Conservation (phyloP, 1,140 invertebrate species). For the Pinna nobilis region DNA sequence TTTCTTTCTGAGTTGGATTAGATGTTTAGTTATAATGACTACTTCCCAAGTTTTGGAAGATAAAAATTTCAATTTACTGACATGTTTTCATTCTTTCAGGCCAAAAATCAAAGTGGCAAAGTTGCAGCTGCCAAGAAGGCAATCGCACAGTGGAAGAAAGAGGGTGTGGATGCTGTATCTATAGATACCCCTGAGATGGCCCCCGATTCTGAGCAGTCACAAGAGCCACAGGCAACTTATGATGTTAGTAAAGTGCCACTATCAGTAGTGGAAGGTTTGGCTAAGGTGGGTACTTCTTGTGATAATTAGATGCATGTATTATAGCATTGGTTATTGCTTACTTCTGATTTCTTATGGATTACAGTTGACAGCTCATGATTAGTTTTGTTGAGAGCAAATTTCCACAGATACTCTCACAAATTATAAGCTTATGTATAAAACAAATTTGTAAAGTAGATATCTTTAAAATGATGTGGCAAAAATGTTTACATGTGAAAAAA, state of each 20-base stretch:
- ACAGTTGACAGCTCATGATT: neutral
- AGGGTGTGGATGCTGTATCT: neutral
- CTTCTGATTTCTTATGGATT: too few relatives aligned
- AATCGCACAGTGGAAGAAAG: conserved; percentile 1
- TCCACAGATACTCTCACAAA: neutral
- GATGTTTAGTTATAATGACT: too few relatives aligned
- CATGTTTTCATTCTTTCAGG: conserved; percentile 1
- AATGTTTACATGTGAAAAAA: neutral
- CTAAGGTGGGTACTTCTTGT: conserved; percentile 9
- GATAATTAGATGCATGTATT: too few relatives aligned
- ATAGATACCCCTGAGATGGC: too few relatives aligned
- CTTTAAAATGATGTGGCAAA: neutral
- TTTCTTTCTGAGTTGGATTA: too few relatives aligned
- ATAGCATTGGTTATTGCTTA: too few relatives aligned
- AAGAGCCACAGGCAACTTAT: too few relatives aligned
- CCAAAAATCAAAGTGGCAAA: neutral
- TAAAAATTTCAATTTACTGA: conserved; percentile 2
- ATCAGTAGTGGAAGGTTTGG: neutral
- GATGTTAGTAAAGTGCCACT: too few relatives aligned
- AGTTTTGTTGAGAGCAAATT: neutral
- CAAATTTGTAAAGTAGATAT: neutral
- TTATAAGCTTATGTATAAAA: neutral
- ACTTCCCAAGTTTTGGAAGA: neutral
- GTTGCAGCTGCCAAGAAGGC: neutral
- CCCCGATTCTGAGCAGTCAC: too few relatives aligned